Conservation (phyloP, 2,113 vertebrate species). For the Cromileptes altivelis region DNA sequence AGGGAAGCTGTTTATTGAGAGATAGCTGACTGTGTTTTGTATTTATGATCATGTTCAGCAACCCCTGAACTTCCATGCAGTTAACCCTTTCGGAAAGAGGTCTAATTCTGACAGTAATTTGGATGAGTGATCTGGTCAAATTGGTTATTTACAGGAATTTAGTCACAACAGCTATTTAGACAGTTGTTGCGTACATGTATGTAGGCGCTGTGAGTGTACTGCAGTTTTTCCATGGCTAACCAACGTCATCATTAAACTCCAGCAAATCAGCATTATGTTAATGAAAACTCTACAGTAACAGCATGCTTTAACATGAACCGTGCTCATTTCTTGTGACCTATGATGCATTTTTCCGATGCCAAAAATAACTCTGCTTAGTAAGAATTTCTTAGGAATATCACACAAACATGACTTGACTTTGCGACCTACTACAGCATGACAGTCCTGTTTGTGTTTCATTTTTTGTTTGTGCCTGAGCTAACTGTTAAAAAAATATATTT, state of each 20-base stretch:
- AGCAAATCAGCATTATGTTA: constrained; percentile 9
- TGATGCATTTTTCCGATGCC: constrained; percentile 3
- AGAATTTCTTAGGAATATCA: neutral
- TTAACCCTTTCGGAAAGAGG: neutral
- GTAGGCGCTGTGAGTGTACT: constrained; percentile 40
- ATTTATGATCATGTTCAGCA: neutral
- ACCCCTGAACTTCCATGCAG: neutral
- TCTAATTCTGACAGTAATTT: neutral
- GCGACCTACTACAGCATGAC: neutral
- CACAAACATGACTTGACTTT: neutral
- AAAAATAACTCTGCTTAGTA: neutral
- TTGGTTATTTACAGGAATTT: constrained; percentile 32
- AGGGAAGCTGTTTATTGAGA: neutral
- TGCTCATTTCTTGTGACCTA: neutral
- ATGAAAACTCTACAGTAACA: constrained; percentile 11
- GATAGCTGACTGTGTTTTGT: constrained; percentile 1
- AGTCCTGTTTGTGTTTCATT: neutral
- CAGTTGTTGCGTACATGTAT: constrained; percentile 10
- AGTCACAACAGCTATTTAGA: neutral
- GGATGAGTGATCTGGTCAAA: rapidly evolving
- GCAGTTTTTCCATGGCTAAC: constrained; percentile 58
- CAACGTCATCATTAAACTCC: constrained; percentile 42
- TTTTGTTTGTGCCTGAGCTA: neutral
- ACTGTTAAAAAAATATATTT: neutral
- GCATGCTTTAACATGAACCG: neutral